Evolutionary conservation across 2,888 invertebrate genomes (phyloP), one percentile per base, ranked within the genome.

Genomic region (Drosophila cognata): DNA sequence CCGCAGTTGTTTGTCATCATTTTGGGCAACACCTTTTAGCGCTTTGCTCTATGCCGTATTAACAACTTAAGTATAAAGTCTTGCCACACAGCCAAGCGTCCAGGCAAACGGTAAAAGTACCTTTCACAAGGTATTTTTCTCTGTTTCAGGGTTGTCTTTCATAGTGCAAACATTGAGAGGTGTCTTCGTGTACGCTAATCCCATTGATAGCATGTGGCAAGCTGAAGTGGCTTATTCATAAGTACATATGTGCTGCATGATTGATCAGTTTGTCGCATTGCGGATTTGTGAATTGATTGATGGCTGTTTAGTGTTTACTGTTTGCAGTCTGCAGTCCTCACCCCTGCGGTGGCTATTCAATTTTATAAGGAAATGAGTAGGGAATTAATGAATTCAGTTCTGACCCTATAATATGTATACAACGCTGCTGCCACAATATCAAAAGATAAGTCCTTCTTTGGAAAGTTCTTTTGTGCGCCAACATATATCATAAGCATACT

Each of bases 11-110:
- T 60, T 77, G 67, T 52, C 63, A 64, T 56, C 63, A 53, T 56
- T 72, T 76, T 65, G 77, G 63, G 68, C 35, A 80, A 76, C 81
- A 79, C 81, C 81, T 81, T 77, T 79, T 52, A 51, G 66, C 36
- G 63, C 51, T 64, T 57, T 61, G 25, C 56, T 56, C 35, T 28
- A 35, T 31, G 28, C 29, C 25, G n/a, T 48, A 81, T 67, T 79
- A 81, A 74, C 77, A 79, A 70, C 81, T 77, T 70, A 69, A 77
- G 81, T 46, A 55, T 18, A 31, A 60, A 64, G 46, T 51, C 59
- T 58, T 46, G 52, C 41, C 57, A 69, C 60, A 60, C 50, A 56
- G 38, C 13, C n/a, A 7, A 52, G 33, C 43, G 25, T 28, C 21
- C 11, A 51, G 55, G n/a, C 46, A 38, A 38, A 33, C 52, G 76